Base-by-base conservation (phyloP, 2,888 invertebrate genomes). In the Oscheius sp. region DNA sequence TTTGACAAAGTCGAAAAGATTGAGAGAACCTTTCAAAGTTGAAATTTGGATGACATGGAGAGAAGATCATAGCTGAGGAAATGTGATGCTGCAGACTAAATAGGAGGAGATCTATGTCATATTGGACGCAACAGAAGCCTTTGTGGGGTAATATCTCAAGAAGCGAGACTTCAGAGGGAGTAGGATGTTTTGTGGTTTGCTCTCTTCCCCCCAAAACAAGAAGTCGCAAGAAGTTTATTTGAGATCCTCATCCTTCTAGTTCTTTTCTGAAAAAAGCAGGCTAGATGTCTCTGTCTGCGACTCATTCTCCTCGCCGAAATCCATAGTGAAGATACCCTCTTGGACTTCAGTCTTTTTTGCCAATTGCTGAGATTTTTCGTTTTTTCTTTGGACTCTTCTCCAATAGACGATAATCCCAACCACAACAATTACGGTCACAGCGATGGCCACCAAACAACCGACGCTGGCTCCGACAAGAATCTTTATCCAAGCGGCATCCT, bases 391-490 rank as follows among this genome's bases (percentile, higher is more conserved):
- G 57, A 15, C 39, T 17, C 57, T 31, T 37, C 34, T 57, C 20
- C 23, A 37, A 23, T 34, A 10, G 34, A 25, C 57, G 2, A 57
- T 23, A 4, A 23, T 34, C 12, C 57, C 57, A 3, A 57, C 23
- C 1, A 34, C 17, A 39, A 23, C 23, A 1, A 25, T 39, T 39
- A 34, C 17, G 1, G 57, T 34, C 57, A 37, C 23, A 25, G 25
- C 57, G 4, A 57, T 27, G 37, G 34, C 17, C 37, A 57, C 23
- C 5, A 57, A 39, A 37, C 37, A n/a, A 15, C 37, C 23, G 25
- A 57, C 57, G 8, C 57, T 39, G 57, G 25, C 39, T 17, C 57
- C 57, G 10, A 57, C 34, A 37, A 57, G 37, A 37, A 34, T 23
- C 25, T 34, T 37, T 20, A 57, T 20, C 57, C 57, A 57, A 25